Evolutionary conservation across 1,140 invertebrate genomes (phyloP).

Genomic region (Drosophila guanche): DNA sequence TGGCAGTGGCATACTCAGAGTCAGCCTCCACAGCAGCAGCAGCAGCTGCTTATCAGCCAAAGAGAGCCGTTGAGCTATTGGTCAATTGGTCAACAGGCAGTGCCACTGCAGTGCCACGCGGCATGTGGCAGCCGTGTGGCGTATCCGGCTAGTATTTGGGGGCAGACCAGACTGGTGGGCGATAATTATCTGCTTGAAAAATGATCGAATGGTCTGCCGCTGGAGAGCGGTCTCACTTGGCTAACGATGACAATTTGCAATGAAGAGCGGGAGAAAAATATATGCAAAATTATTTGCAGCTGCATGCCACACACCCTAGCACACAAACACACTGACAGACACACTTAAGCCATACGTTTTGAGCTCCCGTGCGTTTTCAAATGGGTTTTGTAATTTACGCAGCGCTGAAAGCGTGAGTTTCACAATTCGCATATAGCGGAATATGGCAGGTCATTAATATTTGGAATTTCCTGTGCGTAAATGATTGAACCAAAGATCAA

Average conservation of each 20-base stretch:
- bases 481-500: conserved; percentile 6
- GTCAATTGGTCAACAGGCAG: conserved; percentile 53
- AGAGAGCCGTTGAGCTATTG: conserved; percentile 51
- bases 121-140: conserved; percentile 34
- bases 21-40: conserved; percentile 10
- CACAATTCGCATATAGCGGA: conserved; percentile 12
- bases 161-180: conserved; percentile 65
- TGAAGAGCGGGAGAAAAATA: conserved; percentile 20
- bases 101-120: conserved; percentile 20
- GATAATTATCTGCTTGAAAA: conserved; percentile 77
- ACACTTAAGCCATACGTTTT: conserved; percentile 1
- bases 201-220: conserved; percentile 66
- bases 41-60: conserved; percentile 40
- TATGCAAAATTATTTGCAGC: conserved; percentile 54
- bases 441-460: conserved; percentile 8
- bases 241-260: conserved; percentile 73
- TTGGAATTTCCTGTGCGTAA: not conserved
- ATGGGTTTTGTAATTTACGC: conserved; percentile 48
- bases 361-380: conserved; percentile 42
- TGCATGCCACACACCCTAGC: conserved; percentile 19
- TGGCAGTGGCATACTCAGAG: not conserved
- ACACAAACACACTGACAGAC: too few species aligned
- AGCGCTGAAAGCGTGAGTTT: conserved; percentile 16
- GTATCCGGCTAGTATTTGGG: conserved; percentile 46
- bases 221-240: conserved; percentile 45